Conservation (phyloP, 2,888 invertebrate species). For the Acanthosepion esculentum region DNA sequence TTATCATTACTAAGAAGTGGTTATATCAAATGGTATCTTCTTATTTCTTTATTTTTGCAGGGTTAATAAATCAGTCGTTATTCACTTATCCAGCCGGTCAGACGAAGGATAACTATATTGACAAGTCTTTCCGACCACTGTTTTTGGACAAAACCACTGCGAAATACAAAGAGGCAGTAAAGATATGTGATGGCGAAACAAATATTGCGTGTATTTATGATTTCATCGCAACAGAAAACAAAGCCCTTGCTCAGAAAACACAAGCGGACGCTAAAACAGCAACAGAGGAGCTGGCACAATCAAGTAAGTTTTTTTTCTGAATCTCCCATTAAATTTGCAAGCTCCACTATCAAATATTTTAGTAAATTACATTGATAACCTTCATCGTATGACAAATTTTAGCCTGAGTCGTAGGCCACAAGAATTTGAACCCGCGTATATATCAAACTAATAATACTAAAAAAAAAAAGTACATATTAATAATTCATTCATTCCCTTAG, state of each 20-base stretch:
- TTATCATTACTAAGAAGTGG: too few species aligned
- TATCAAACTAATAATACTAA: too few species aligned
- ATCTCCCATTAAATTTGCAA: neutral
- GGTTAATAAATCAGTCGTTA: neutral
- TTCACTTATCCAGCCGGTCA: neutral
- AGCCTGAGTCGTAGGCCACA: too few species aligned
- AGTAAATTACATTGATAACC: too few species aligned
- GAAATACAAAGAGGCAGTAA: neutral
- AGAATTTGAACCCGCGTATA: too few species aligned
- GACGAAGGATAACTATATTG: neutral
- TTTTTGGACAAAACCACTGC: neutral
- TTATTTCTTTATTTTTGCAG: neutral
- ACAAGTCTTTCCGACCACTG: neutral
- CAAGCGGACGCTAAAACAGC: neutral
- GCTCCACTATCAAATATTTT: too few species aligned
- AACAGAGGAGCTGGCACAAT: neutral
- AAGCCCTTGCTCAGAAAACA: neutral
- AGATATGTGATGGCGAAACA: neutral
- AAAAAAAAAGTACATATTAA: too few species aligned
- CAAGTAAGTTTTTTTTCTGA: neutral
- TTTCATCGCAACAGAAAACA: neutral
- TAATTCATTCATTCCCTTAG: too few species aligned
- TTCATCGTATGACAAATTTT: too few species aligned
- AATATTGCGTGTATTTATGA: constrained; percentile 13
- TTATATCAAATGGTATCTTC: too few species aligned